Evolutionary conservation across 2,113 vertebrate species (phyloP).

Genomic region (Scomber scombrus): DNA sequence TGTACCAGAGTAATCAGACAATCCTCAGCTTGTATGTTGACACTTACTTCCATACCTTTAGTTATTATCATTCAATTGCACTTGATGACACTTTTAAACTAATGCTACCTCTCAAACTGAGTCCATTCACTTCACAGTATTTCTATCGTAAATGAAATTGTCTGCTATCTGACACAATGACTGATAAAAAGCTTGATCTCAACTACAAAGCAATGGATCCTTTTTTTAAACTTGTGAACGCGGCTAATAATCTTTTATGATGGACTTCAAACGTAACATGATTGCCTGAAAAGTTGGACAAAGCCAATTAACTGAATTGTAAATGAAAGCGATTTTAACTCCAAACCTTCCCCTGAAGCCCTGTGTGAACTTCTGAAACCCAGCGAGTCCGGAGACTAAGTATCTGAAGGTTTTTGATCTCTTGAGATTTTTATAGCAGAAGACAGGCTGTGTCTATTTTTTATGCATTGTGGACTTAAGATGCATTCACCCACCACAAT

Average conservation of each 20-base stretch:
- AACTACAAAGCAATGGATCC: neutral
- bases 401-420: conserved; percentile 32
- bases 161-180: conserved; percentile 9
- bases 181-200: conserved; percentile 1
- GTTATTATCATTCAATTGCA: conserved; percentile 10
- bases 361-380: conserved; percentile 3
- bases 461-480: conserved; percentile 47
- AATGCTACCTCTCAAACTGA: no score
- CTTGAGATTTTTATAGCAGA: neutral
- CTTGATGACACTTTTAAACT: conserved; percentile 5
- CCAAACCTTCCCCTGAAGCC: neutral
- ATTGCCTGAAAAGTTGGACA: neutral
- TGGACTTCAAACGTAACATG: neutral
- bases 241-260: neutral
- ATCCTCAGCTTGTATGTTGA: neutral
- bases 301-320: neutral
- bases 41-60: conserved; percentile 8
- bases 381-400: neutral
- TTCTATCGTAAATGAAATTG: conserved; percentile 18
- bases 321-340: neutral
- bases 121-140: conserved; percentile 22
- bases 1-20: conserved; percentile 19
- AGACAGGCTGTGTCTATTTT: conserved; percentile 38
- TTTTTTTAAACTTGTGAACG: neutral
- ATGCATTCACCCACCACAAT: conserved; percentile 37